A percentile compares a stretch with the other conserved stretches of the same genome.
These are phyloP conservation scores for Drosophila sturtevanti DNA, from an alignment of 1,140 invertebrate genomes.

Conservation along the genomic window DNA sequence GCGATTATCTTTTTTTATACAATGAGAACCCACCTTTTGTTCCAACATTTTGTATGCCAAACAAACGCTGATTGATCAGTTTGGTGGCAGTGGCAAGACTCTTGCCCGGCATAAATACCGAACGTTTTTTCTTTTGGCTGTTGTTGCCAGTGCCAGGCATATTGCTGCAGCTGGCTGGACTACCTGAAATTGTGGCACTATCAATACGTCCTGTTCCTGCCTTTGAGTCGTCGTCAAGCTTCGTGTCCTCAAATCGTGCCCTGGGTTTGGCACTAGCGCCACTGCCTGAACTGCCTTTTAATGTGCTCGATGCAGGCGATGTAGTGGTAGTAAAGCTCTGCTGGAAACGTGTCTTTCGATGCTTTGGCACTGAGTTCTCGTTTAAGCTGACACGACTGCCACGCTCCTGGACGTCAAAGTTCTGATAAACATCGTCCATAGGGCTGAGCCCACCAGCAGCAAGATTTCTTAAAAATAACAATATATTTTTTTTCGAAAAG, in stretches of 20 bases:
- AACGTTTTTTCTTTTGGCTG: slow-evolving; percentile 82
- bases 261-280: slow-evolving; percentile 43
- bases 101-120: slow-evolving; percentile 86
- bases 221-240: slow-evolving; percentile 83
- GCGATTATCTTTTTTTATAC: neutral
- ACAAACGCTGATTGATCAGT: slow-evolving; percentile 90
- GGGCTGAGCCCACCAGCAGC: slow-evolving; percentile 79
- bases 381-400: slow-evolving; percentile 87
- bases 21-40: slow-evolving; percentile 82
- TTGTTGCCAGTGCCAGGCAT: slow-evolving; percentile 28
- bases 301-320: neutral
- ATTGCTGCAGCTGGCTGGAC: slow-evolving; percentile 26
- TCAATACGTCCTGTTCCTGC: slow-evolving; percentile 44
- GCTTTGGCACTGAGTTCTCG: slow-evolving; percentile 89
- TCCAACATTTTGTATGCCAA: slow-evolving; percentile 85
- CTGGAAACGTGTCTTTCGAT: slow-evolving; percentile 93
- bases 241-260: slow-evolving; percentile 79
- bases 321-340: slow-evolving; percentile 83
- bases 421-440: slow-evolving; percentile 84
- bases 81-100: slow-evolving; percentile 88
- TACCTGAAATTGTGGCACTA: slow-evolving; percentile 9
- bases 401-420: slow-evolving; percentile 84
- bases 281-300: slow-evolving; percentile 44
- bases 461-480: slow-evolving; percentile 83
- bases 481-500: no score